A percentile compares a stretch with the other conserved stretches of the same genome.
Conservation (phyloP, 2,888 invertebrate genomes). For the Drosophila algonquin region DNA sequence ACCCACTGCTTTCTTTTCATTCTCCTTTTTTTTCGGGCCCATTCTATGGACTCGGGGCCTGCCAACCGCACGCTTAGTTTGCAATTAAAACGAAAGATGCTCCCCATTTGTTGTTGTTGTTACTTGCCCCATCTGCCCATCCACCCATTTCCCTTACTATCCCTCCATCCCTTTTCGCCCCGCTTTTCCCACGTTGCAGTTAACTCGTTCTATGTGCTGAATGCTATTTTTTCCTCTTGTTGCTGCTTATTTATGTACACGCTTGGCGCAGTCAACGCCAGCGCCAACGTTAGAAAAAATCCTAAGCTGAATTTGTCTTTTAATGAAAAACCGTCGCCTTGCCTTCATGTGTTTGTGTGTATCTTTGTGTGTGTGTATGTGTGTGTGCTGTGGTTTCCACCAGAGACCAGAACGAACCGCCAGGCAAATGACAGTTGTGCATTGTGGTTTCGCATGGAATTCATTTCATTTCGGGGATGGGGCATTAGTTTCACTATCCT, state of each 20-base stretch:
- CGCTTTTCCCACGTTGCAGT: constrained; percentile 31
- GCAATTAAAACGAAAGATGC: constrained; percentile 80
- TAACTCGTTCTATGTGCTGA: constrained; percentile 52
- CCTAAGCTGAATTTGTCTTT: constrained; percentile 66
- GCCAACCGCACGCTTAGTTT: constrained; percentile 79
- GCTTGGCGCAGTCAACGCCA: constrained; percentile 40
- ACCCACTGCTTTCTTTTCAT: constrained; percentile 6
- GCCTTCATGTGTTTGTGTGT: constrained; percentile 28
- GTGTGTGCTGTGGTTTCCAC: constrained; percentile 36
- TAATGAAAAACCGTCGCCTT: constrained; percentile 72
- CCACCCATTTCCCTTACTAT: constrained; percentile 17
- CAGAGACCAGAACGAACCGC: constrained; percentile 9
- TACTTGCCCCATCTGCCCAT: constrained; percentile 9
- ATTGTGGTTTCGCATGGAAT: constrained; percentile 42
- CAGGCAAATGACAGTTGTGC: constrained; percentile 51
- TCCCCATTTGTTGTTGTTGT: constrained; percentile 63
- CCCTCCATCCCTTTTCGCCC: constrained; percentile 29
- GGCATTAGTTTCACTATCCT: constrained; percentile 5
- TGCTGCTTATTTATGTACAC: constrained; percentile 65
- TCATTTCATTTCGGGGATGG: background rate
- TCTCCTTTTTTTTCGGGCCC: constrained; percentile 9
- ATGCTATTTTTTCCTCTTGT: constrained; percentile 19
- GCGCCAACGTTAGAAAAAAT: constrained; percentile 36
- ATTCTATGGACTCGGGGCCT: constrained; percentile 42
- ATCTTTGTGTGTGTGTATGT: constrained; percentile 8